A percentile compares a stretch with the other conserved stretches of the same genome.
phyloP scores from a whole-genome alignment of 2,888 invertebrate species.

The Thelaira solivaga region DNA sequence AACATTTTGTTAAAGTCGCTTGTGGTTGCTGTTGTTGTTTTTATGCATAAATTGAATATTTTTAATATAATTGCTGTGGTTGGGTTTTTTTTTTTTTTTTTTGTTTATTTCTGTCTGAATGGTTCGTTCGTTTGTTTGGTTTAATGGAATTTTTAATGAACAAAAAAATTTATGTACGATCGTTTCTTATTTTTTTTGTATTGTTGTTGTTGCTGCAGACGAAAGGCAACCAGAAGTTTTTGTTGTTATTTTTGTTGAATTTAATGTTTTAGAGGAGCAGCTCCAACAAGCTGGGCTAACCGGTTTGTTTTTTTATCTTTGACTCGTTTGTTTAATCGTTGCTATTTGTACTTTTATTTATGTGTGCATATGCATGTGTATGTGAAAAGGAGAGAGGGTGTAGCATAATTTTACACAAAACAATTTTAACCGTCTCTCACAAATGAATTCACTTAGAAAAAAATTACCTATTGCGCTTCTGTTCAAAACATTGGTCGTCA shows the following conservation, averaged over 20 bases:
- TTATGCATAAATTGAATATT: constrained; percentile 28
- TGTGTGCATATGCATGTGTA: neutral
- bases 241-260: constrained; percentile 32
- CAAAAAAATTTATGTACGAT: constrained; percentile 39
- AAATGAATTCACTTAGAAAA: neutral
- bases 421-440: neutral
- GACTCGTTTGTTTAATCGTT: constrained; percentile 29
- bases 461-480: too few species aligned
- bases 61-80: constrained; percentile 32
- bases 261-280: constrained; percentile 48
- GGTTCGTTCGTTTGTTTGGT: constrained; percentile 38
- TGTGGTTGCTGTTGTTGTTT: constrained; percentile 15
- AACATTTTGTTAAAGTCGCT: constrained; percentile 1
- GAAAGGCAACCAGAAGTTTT: constrained; percentile 21
- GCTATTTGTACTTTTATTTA: neutral
- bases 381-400: neutral
- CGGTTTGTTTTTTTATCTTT: constrained; percentile 41
- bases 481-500: too few species aligned
- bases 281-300: constrained; percentile 34
- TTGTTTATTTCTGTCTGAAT: constrained; percentile 38
- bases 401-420: constrained; percentile 10
- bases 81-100: neutral
- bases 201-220: constrained; percentile 28
- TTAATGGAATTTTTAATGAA: constrained; percentile 67
- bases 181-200: neutral